Evolutionary conservation across 2,888 invertebrate species (phyloP), one percentile per base, ranked within the genome.

Genomic region (Mythimna loreyi): DNA sequence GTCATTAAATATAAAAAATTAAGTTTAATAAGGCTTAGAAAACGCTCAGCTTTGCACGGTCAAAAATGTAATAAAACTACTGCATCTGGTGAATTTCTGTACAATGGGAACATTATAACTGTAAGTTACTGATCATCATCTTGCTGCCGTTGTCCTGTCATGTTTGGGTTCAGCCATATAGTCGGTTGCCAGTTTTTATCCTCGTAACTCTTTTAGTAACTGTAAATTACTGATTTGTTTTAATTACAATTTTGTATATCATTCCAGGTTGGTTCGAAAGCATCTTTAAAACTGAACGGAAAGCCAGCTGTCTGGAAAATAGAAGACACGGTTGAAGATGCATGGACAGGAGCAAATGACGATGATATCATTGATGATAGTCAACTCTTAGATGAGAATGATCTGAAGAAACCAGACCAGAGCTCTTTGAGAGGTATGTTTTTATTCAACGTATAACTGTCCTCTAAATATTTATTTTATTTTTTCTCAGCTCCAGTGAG

Each of bases 311-410:
- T 95, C 3, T 99, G 99, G 98, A 98, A 98, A 91, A 91, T 99
- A 56, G 97, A 98, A 73, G 96, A 97, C 63, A 96, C 97, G 75
- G 97, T 97, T 13, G 96, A 97, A 77, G 92, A 91, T 30, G 96
- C 94, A 0, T 96, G 96, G 96, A 86, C 88, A 0, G 92, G 89
- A 3, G 88, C 94, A 61, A 96, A 97, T 72, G 98, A 98, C 86
- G 97, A 97, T 85, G 97, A 98, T 72, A 95, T 97, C 36, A 98
- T 99, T 80, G 98, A 99, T 92, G 98, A 98, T 73, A 98, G 99
- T 92, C 97, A 98, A 81, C 96, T 99, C 36, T 94, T 99, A 23
- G 98, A 99, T 92, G 99, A 98, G 85, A 97, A 97, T 72, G 99
- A 99, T 92, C 96, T 98, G 76, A 97, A 97, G 85, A 99, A 98